Evolutionary conservation across 1,140 invertebrate species (phyloP).

Genomic region (Anagrus nilaparvatae): DNA sequence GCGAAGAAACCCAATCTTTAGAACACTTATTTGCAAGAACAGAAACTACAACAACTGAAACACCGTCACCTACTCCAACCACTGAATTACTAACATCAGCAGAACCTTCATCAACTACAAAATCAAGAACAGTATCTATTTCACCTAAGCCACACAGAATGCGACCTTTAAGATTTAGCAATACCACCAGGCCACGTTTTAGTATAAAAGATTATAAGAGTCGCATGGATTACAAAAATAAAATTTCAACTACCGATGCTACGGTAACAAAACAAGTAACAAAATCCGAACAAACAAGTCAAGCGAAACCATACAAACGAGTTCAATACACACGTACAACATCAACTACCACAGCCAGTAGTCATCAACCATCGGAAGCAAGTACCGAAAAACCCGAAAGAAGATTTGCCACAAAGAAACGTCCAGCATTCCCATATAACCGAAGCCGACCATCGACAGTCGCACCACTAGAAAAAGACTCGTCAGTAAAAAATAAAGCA

Average conservation of each 20-base stretch:
- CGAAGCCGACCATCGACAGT: too few species aligned
- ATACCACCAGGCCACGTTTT: conserved; percentile 33
- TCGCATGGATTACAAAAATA: conserved; percentile 35
- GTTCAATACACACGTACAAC: too few species aligned
- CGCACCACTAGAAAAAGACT: too few species aligned
- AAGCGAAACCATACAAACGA: too few species aligned
- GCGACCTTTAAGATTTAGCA: conserved; percentile 30
- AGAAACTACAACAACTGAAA: conserved; percentile 22
- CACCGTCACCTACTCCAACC: conserved; percentile 17
- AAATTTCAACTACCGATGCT: conserved; percentile 18
- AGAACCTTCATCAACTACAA: conserved; percentile 10
- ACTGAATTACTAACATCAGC: conserved; percentile 17
- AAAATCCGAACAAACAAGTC: too few species aligned
- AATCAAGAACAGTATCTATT: conserved; percentile 4
- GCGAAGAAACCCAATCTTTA: conserved; percentile 14
- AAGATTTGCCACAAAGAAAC: conserved; percentile 15
- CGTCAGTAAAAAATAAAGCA: too few species aligned
- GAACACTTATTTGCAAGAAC: conserved; percentile 31
- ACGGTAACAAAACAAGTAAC: too few species aligned
- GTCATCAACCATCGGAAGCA: too few species aligned
- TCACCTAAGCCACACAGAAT: conserved; percentile 27
- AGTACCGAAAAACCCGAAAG: background rate
- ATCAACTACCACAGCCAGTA: too few species aligned
- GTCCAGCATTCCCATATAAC: too few species aligned
- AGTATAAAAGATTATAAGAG: conserved; percentile 43